These are phyloP conservation scores for Myxocyprinus asiaticus DNA, from an alignment of 2,113 vertebrate species.

Conservation along the genomic window DNA sequence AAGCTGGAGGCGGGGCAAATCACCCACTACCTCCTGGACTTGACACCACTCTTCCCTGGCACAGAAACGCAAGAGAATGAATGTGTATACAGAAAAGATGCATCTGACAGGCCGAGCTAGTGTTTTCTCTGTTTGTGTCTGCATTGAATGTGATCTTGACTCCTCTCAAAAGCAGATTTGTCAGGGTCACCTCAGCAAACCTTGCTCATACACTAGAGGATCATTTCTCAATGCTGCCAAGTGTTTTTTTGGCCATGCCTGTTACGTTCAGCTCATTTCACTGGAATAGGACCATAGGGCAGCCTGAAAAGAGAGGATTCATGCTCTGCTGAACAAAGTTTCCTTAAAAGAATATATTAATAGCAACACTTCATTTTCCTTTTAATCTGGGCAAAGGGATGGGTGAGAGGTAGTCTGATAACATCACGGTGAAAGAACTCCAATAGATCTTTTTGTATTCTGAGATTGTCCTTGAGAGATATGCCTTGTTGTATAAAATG, in stretches of 20 bases:
- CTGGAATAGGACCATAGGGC: constrained; percentile 64
- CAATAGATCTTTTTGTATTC: too few species aligned
- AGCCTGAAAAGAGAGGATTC: constrained; percentile 67
- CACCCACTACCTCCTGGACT: background rate
- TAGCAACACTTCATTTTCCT: too few species aligned
- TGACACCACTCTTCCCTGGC: too few species aligned
- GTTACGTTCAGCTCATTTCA: constrained; percentile 76
- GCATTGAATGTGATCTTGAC: constrained; percentile 65
- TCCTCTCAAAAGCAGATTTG: constrained; percentile 72
- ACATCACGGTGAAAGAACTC: too few species aligned
- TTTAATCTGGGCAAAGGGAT: too few species aligned
- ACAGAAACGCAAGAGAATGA: too few species aligned
- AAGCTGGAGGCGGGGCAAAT: constrained; percentile 8
- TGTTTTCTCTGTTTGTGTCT: constrained; percentile 14
- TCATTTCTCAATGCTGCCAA: constrained; percentile 63
- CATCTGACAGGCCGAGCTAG: background rate
- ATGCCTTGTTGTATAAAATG: too few species aligned
- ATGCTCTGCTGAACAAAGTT: constrained; percentile 62
- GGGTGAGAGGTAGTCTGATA: too few species aligned
- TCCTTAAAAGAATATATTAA: too few species aligned
- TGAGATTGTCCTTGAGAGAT: too few species aligned
- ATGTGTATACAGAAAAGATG: too few species aligned
- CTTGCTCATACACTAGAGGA: constrained; percentile 55
- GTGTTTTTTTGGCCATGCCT: constrained; percentile 62
- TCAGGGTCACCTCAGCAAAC: constrained; percentile 71